These are phyloP conservation scores for Alligator mississippiensis DNA, from an alignment of 2,113 vertebrate species.

Conservation along the genomic window DNA sequence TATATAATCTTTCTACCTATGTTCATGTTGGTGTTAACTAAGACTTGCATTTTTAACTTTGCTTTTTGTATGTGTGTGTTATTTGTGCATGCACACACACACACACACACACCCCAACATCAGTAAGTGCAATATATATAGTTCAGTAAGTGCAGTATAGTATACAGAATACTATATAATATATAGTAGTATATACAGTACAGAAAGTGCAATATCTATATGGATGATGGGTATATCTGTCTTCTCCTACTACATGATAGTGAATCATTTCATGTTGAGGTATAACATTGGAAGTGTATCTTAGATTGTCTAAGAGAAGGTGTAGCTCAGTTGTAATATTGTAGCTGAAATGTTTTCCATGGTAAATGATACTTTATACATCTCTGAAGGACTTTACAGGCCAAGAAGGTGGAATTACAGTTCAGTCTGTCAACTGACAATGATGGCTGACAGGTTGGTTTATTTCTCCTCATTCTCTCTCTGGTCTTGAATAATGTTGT, in stretches of 20 bases:
- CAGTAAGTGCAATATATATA: not conserved
- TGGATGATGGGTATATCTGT: not conserved
- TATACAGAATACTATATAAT: too few relatives aligned
- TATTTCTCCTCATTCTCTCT: not conserved
- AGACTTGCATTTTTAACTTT: not conserved
- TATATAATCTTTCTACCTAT: too few relatives aligned
- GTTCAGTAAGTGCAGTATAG: too few relatives aligned
- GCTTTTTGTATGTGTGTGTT: not conserved
- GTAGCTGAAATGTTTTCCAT: not conserved
- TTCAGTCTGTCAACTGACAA: not conserved
- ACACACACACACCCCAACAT: too few relatives aligned
- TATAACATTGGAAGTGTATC: not conserved
- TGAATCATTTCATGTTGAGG: not conserved
- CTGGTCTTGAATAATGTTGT: not conserved
- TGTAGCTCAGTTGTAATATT: not conserved
- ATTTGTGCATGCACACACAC: not conserved
- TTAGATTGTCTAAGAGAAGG: not conserved
- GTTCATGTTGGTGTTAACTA: not conserved
- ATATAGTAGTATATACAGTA: too few relatives aligned
- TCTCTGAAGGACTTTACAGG: not conserved
- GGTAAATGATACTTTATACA: rapidly evolving
- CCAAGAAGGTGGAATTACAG: not conserved
- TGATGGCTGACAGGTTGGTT: not conserved
- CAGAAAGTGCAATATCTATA: too few relatives aligned
- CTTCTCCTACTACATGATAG: not conserved